Evolutionary conservation across 2,113 vertebrate genomes (phyloP), one percentile per base, ranked within the genome.

Genomic region (Hippocampus comes): DNA sequence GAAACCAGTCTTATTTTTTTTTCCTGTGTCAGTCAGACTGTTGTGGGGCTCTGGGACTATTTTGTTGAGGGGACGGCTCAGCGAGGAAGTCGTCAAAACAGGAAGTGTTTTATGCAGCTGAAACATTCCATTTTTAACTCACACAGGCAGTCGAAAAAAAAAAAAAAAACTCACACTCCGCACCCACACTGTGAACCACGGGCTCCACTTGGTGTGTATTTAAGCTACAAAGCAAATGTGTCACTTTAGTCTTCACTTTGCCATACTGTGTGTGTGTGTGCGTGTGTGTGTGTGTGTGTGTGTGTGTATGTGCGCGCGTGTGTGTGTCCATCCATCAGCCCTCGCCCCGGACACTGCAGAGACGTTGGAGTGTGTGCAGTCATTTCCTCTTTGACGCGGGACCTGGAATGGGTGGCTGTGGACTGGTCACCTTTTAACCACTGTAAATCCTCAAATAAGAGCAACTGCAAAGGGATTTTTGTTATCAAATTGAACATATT

Each of bases 101-200:
- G 90, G 85, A 90, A 90, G 85, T 77, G 84, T 89, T 89, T 89
- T 87, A 92, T 89, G 86, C 82, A 75, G 89, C 85, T 86, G 86
- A 88, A 89, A 91, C 81, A 87, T 90, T 91, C 91, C 82, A 83
- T 91, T 90, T 92, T 91, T 92, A 91, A 91, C 87, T 89, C 82
- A 71, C 74, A 66, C 83, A 78, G 84, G 71, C 73, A 27, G 27
- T 77, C 78, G 77, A 79, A 91, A 88, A 91, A 78, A 91, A 88
- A 91, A 2, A 89, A 66, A 38, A 38, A 38, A 38, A 5, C 34
- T 38, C 48, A 49, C 80, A 82, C 78, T 83, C 74, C 67, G 74
- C 68, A 64, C 27, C 60, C 56, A 23, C 65, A 76, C 74, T 61
- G 63, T 77, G 79, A 69, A 78, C 69, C 72, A 76, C 57, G 57